Evolutionary conservation across 1,140 invertebrate genomes (phyloP), one percentile per base, ranked within the genome.

Genomic region (Epicauta chinensis): DNA sequence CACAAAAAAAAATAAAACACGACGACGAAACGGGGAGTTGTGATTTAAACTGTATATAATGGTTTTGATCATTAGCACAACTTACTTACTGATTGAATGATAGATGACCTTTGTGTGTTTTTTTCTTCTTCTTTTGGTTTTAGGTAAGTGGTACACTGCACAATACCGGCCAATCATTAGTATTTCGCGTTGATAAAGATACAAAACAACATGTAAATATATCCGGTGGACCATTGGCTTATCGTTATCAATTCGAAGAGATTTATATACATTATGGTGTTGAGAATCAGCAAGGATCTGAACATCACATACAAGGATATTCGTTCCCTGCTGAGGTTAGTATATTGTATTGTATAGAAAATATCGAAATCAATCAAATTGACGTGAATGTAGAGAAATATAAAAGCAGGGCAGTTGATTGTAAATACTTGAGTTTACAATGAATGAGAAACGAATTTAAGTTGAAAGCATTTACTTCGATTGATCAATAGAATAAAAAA

Each of bases 251-350:
- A 70, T 92, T 94, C 60, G 88, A 93, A 66, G 90, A 94, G 69
- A 89, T 98, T 62, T 93, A 94, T 70, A 90, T 97, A 63, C 93
- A 97, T 72, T 97, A 94, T 68, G 93, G 93, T 13, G 80, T 83
- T 46, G 84, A 87, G 37, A 87, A 94, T 64, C 82, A 83, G 61
- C 79, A 84, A 53, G 94, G 94, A 3, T 96, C 92, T 0, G 94
- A 97, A 70, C 94, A 98, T 72, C 86, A 83, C 47, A 90, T 98
- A 51, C 87, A 93, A 58, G 88, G 92, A 46, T 87, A 93, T 60
- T 82, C 91, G 16, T 98, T 97, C 75, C 92, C 94, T 15, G 93
- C 89, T 35, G 94, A 97, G 81, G 93, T 97, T 69, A 81, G 77
- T 56, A 23, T 39, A 23, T 23, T 23, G 23, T 7, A 23, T n/a